Conservation (phyloP, 2,797 vertebrate genomes). For the Cephalopachus bancanus region DNA sequence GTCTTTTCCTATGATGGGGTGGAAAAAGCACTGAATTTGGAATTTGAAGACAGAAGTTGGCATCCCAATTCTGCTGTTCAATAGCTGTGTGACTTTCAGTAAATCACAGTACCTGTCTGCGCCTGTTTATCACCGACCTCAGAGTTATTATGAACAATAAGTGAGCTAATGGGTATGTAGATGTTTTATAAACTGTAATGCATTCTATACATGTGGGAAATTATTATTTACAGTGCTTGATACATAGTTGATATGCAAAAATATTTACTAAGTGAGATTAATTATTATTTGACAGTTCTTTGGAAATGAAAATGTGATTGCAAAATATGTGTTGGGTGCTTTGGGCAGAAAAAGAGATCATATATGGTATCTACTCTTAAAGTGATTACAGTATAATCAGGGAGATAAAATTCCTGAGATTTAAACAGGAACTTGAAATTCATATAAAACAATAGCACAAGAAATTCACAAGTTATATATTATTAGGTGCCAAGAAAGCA, state of each 20-base stretch:
- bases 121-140: slow-evolving; percentile 32
- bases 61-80: slow-evolving; percentile 29
- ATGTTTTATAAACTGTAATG: slow-evolving; percentile 11
- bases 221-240: slow-evolving; percentile 67
- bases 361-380: slow-evolving; percentile 23
- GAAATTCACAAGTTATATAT: slow-evolving; percentile 47
- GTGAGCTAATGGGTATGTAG: slow-evolving; percentile 33
- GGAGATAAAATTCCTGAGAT: slow-evolving; percentile 25
- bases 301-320: slow-evolving; percentile 42
- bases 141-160: slow-evolving; percentile 15
- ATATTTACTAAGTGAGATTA: slow-evolving; percentile 12
- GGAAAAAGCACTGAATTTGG: not conserved
- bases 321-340: slow-evolving; percentile 30
- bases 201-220: slow-evolving; percentile 44
- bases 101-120: not conserved
- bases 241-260: slow-evolving; percentile 43
- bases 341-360: slow-evolving; percentile 19
- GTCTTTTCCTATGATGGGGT: not conserved
- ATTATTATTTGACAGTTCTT: slow-evolving; percentile 54
- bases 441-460: slow-evolving; percentile 26
- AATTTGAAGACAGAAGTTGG: slow-evolving; percentile 20
- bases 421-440: slow-evolving; percentile 57
- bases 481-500: slow-evolving; percentile 23
- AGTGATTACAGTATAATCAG: slow-evolving; percentile 18
- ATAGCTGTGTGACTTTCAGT: not conserved